phyloP scores from a whole-genome alignment of 2,797 vertebrate genomes.

The Orestias chungarensis region DNA sequence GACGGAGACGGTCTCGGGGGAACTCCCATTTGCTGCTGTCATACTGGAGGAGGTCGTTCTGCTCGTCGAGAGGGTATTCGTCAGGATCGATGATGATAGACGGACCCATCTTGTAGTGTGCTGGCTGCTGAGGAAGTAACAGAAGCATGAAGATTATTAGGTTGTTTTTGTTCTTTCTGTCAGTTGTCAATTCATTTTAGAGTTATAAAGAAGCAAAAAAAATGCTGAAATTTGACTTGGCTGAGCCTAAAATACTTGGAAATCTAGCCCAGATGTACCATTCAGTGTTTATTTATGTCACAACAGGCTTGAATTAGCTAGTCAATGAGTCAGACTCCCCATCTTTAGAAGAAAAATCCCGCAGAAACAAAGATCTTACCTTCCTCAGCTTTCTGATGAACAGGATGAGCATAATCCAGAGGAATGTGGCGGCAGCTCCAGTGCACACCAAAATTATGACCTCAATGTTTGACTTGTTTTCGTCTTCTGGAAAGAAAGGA shows the following conservation, averaged over 20 bases:
- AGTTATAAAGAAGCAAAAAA: not conserved
- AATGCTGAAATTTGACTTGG: not conserved
- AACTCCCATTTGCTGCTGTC: slow-evolving; percentile 96
- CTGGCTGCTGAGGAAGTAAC: slow-evolving; percentile 74
- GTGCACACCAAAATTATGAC: slow-evolving; percentile 93
- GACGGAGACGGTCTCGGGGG: slow-evolving; percentile 88
- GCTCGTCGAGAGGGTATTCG: slow-evolving; percentile 90
- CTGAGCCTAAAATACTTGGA: not conserved
- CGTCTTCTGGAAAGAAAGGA: slow-evolving; percentile 81
- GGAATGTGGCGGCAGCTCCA: slow-evolving; percentile 89
- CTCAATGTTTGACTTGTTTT: slow-evolving; percentile 88
- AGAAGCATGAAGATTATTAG: not conserved
- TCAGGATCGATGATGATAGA: slow-evolving; percentile 96
- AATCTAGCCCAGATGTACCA: slow-evolving; percentile 30
- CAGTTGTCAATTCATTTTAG: no score
- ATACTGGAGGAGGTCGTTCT: slow-evolving; percentile 91
- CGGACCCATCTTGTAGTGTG: slow-evolving; percentile 90
- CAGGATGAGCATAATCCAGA: slow-evolving; percentile 94
- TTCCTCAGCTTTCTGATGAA: slow-evolving; percentile 93
- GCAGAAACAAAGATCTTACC: slow-evolving; percentile 71
- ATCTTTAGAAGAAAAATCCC: not conserved
- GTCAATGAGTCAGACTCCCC: not conserved
- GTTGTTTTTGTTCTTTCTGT: not conserved
- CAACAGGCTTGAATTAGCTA: slow-evolving; percentile 16
- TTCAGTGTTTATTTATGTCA: slow-evolving; percentile 29